These are phyloP conservation scores for Elysia crispata DNA, from an alignment of 2,888 invertebrate genomes.

Conservation along the genomic window DNA sequence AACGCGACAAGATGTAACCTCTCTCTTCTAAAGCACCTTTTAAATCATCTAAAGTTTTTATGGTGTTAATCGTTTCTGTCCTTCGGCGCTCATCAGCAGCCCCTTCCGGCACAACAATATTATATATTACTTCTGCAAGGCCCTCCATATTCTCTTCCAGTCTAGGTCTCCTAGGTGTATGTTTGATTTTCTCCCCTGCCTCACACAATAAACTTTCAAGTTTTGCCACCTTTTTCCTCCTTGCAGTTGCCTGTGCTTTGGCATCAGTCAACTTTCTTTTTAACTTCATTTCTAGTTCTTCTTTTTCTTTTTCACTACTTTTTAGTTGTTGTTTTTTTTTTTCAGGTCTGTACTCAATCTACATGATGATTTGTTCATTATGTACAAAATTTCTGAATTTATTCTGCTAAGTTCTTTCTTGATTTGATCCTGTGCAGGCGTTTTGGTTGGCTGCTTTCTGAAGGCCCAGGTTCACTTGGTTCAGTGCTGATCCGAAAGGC, in stretches of 20 bases:
- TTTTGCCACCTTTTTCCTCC: constrained; percentile 18
- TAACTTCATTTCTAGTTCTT: constrained; percentile 20
- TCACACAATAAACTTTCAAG: not conserved
- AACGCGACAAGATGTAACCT: constrained; percentile 1
- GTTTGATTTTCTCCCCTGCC: constrained; percentile 26
- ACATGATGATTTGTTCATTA: constrained; percentile 23
- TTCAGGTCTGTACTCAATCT: constrained; percentile 26
- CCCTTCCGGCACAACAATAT: constrained; percentile 23
- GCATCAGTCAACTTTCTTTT: constrained; percentile 17
- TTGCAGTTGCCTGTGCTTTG: constrained; percentile 9
- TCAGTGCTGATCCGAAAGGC: constrained; percentile 15
- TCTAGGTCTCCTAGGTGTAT: constrained; percentile 15
- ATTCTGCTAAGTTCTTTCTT: constrained; percentile 18
- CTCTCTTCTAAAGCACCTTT: constrained; percentile 15
- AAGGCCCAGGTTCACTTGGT: constrained; percentile 15
- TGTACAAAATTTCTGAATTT: constrained; percentile 26
- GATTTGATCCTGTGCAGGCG: constrained; percentile 14
- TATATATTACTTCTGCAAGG: constrained; percentile 24
- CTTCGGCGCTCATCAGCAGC: constrained; percentile 26
- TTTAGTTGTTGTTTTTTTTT: constrained; percentile 13
- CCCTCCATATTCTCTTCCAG: constrained; percentile 29
- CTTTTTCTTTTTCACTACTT: constrained; percentile 25
- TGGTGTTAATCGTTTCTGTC: constrained; percentile 16
- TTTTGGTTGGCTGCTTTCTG: constrained; percentile 12
- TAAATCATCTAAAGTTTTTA: constrained; percentile 10